Evolutionary conservation across 2,888 invertebrate species (phyloP).

Genomic region (Muschampia plurimacula): DNA sequence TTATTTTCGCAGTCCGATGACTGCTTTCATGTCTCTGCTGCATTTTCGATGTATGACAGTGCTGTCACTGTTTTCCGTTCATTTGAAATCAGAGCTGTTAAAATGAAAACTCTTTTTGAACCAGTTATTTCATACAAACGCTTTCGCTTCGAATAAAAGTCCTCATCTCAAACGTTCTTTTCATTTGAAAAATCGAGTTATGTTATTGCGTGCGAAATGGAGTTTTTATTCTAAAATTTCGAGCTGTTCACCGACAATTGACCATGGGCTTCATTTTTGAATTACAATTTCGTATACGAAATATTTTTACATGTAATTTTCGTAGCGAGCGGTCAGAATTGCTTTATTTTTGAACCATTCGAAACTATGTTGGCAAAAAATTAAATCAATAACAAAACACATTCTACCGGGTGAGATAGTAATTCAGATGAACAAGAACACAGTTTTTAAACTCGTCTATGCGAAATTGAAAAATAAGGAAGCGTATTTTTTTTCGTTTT

Average conservation of each 20-base stretch:
- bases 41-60: not conserved
- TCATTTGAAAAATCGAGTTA: slow-evolving; percentile 7
- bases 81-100: not conserved
- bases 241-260: slow-evolving; percentile 12
- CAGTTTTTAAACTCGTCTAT: no score
- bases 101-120: not conserved
- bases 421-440: no score
- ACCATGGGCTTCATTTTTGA: slow-evolving; percentile 10
- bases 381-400: no score
- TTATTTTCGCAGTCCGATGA: no score
- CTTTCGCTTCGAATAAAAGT: slow-evolving; percentile 1
- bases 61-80: not conserved
- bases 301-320: no score
- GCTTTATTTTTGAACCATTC: no score
- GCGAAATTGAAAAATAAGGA: no score
- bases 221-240: slow-evolving; percentile 9
- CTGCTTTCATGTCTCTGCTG: no score
- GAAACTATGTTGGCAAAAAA: no score
- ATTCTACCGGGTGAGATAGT: no score
- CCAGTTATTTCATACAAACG: not conserved
- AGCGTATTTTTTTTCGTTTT: not conserved
- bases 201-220: slow-evolving; percentile 10
- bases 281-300: no score
- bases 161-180: slow-evolving; percentile 9
- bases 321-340: no score